Evolutionary conservation across 2,797 vertebrate species (phyloP), one percentile per base, ranked within the genome.

Genomic region (Serranus cabrilla): DNA sequence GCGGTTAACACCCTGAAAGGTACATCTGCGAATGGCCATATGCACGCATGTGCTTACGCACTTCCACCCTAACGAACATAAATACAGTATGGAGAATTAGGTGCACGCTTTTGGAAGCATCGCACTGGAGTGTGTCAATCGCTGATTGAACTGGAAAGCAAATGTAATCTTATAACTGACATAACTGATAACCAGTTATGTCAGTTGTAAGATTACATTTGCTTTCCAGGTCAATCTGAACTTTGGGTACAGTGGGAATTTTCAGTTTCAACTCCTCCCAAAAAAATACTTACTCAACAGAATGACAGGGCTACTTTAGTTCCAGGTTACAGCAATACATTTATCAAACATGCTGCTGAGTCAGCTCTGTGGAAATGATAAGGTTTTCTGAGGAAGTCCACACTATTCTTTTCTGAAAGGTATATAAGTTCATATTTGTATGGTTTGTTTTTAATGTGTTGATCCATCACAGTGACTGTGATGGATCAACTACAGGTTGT

Each of bases 1-100:
- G 87, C 31, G 83, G 85, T 90, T 89, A 90, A 90, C 86, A 88
- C 87, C 74, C 50, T 68, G 25, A 4, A 0, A 34, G 47, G 46
- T 27, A 39, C 9, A 62, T 43, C 56, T 51, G 42, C 6, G 20
- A 50, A 76, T 14, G 5, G 16, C 10, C 25, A 47, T 64, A 51
- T 34, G 43, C n/a, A 25, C 4, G 45, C 17, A 57, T 74, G 23
- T 83, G 76, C 80, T 80, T 87, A 81, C 78, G 76, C 51, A 89
- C 72, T 71, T 78, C 21, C 27, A 78, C 17, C 17, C 6, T 49
- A 40, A 17, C 1, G 10, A 0, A 10, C 0, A 50, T 31, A 52
- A 73, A 71, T 68, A 43, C 11, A 56, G 40, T 7, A 9, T 17
- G 50, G 37, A 80, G 16, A 61, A 59, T 42, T 2, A 20, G 63